A percentile compares a stretch with the other conserved stretches of the same genome.
phyloP scores from a whole-genome alignment of 2,797 vertebrate species.

The Argentina silus region DNA sequence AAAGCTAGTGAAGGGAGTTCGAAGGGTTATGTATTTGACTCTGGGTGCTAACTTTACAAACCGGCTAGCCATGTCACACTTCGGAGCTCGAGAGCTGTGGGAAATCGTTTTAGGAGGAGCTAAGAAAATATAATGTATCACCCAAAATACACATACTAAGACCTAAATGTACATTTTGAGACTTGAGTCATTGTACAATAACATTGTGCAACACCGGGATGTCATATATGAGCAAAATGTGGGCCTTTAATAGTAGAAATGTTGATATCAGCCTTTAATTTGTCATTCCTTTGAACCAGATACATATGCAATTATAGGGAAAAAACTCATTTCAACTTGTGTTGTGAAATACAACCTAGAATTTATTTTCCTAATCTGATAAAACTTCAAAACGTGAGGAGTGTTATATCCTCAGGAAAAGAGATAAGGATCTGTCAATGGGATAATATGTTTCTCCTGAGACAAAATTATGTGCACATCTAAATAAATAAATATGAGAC shows the following conservation, averaged over 20 bases:
- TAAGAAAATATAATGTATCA: too few relatives aligned
- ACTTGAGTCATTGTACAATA: not conserved
- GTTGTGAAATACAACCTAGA: conserved; percentile 49
- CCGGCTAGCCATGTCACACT: too few relatives aligned
- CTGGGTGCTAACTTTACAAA: too few relatives aligned
- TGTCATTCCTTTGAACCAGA: conserved; percentile 35
- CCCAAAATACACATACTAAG: too few relatives aligned
- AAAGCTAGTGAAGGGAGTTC: too few relatives aligned
- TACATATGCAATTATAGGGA: conserved; percentile 49
- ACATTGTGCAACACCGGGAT: not conserved
- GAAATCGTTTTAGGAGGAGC: too few relatives aligned
- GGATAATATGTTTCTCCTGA: conserved; percentile 56
- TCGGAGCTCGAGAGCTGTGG: too few relatives aligned
- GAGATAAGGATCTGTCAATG: conserved; percentile 60
- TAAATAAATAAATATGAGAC: conserved; percentile 59
- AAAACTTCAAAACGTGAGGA: conserved; percentile 63
- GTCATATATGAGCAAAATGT: not conserved
- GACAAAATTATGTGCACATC: conserved; percentile 61
- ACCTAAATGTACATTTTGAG: not conserved
- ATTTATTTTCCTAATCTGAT: conserved; percentile 69
- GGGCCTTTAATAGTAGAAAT: not conserved
- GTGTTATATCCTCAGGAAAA: conserved; percentile 48
- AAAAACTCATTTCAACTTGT: conserved; percentile 45
- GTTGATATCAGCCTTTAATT: conserved; percentile 25
- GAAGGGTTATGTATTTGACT: too few relatives aligned